Evolutionary conservation across 2,113 vertebrate genomes (phyloP), one percentile per base, ranked within the genome.

Genomic region (Odocoileus hemionus): DNA sequence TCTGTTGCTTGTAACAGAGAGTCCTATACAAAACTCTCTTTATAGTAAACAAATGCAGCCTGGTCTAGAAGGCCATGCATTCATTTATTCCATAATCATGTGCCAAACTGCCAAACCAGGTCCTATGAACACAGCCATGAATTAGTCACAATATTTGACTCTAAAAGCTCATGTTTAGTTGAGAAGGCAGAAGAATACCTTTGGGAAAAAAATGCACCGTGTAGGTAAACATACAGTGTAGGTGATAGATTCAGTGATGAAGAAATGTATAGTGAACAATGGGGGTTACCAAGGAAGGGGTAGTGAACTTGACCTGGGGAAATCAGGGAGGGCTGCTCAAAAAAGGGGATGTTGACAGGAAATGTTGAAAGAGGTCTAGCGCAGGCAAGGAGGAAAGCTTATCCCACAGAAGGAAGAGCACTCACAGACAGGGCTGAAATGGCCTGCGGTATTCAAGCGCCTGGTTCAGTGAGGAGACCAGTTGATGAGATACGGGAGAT

Each of bases 1-100:
- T 95, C 92, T 67, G 61, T 94, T 87, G 25, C 76, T 96, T 95
- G 25, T 57, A 64, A 52, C 26, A 28, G 95, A 91, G 21, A 93
- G 16, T 23, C 39, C 17, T 70, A 92, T 47, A 39, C 93, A 95
- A 97, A 96, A n/a, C 79, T 86, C 14, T 70, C 50, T 70, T 89
- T 52, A 70, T 92, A 88, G 70, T 57, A 94, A 67, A 58, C 70
- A 86, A 86, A 26, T 11, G 13, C 26, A 64, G 21, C 26, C 64
- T 61, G 3, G 1, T 54, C 84, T 83, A 50, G n/a, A 96, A 95
- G 43, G 16, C 16, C 25, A 52, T 43, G 3, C 21, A 45, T 86
- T 97, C 58, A 82, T 85, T 76, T 55, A 21, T 33, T 74, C 64
- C 43, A 91, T 28, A 50, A 33, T 6, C 60, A 67, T 82, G 94